phyloP scores from a whole-genome alignment of 2,113 vertebrate species.

The Cathartes aura region DNA sequence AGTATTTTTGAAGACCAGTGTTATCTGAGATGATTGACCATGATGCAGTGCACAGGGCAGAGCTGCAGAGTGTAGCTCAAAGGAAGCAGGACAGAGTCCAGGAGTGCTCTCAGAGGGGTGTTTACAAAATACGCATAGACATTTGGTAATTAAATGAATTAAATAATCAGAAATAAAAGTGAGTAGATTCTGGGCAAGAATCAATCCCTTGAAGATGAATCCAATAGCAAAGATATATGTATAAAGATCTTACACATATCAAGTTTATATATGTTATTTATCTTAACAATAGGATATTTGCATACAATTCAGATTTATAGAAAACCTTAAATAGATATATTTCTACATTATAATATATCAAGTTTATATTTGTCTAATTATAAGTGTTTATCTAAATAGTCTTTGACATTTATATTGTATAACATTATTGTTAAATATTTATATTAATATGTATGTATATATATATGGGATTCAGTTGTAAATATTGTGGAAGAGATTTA shows the following conservation, averaged over 20 bases:
- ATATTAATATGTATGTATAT: background rate
- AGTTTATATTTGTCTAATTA: background rate
- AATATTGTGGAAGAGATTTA: background rate
- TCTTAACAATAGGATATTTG: background rate
- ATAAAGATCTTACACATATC: background rate
- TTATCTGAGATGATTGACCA: background rate
- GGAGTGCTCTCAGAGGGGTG: background rate
- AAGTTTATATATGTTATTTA: background rate
- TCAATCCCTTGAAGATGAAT: background rate
- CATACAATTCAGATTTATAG: background rate
- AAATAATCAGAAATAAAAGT: background rate
- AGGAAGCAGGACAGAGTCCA: background rate
- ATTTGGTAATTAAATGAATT: background rate
- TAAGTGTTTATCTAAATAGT: background rate
- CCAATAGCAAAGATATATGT: background rate
- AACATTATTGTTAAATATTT: background rate
- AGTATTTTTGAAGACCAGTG: background rate
- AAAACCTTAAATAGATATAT: background rate
- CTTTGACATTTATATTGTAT: background rate
- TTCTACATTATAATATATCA: background rate
- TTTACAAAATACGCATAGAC: background rate
- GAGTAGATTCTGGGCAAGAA: background rate
- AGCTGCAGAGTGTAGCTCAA: background rate
- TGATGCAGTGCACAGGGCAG: rapidly evolving
- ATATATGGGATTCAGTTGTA: background rate